phyloP scores from a whole-genome alignment of 1,140 invertebrate species.

The Adoxophyes honmai region DNA sequence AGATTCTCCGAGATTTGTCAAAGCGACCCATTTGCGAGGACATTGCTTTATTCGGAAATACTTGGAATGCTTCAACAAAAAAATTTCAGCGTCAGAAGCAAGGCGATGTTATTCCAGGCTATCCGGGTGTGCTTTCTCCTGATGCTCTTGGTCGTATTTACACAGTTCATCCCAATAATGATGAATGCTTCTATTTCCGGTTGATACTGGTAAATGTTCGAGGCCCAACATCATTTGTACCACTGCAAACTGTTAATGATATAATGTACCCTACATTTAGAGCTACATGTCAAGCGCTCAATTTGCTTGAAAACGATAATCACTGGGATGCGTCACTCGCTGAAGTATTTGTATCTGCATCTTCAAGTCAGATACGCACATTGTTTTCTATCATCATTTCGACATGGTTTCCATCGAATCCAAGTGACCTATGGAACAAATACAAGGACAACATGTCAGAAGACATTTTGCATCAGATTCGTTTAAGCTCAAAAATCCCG shows the following conservation, averaged over 20 bases:
- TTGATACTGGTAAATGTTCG: slow-evolving; percentile 66
- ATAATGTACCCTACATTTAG: slow-evolving; percentile 44
- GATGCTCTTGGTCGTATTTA: slow-evolving; percentile 58
- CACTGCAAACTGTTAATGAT: slow-evolving; percentile 66
- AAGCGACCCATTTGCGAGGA: slow-evolving; percentile 55
- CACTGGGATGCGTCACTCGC: slow-evolving; percentile 47
- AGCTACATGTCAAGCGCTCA: slow-evolving; percentile 45
- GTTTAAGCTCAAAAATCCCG: slow-evolving; percentile 27
- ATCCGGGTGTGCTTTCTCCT: slow-evolving; percentile 42
- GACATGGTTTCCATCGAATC: not conserved
- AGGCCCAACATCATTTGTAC: slow-evolving; percentile 64
- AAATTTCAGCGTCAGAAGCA: slow-evolving; percentile 51
- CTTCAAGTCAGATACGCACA: not conserved
- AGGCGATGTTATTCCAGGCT: slow-evolving; percentile 31
- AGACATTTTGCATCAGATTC: slow-evolving; percentile 39
- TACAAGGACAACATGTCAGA: slow-evolving; percentile 27
- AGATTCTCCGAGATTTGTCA: slow-evolving; percentile 61
- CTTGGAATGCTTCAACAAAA: slow-evolving; percentile 55
- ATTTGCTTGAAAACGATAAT: slow-evolving; percentile 36
- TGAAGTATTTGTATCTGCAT: not conserved
- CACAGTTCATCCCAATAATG: slow-evolving; percentile 60
- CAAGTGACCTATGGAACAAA: not conserved
- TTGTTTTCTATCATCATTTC: not conserved
- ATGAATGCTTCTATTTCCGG: slow-evolving; percentile 70
- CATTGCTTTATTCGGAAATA: slow-evolving; percentile 66